Evolutionary conservation across 2,888 invertebrate species (phyloP).

Genomic region (Andrena camellia): DNA sequence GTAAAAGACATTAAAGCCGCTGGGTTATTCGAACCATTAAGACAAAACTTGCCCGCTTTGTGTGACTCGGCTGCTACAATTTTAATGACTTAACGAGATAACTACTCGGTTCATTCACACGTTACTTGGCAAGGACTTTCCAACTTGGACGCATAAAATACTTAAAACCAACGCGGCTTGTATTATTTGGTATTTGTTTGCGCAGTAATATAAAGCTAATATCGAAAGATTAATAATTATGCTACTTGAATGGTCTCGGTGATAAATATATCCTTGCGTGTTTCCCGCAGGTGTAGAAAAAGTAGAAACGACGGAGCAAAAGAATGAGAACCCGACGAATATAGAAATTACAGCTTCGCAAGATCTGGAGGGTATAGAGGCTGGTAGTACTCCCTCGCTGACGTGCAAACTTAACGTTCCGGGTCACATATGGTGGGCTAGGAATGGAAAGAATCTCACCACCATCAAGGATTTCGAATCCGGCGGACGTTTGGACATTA

Average conservation of each 20-base stretch:
- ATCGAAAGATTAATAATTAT: neutral
- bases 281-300: constrained; percentile 66
- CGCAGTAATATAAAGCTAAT: neutral
- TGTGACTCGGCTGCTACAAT: constrained; percentile 31
- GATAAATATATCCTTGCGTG: neutral
- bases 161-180: neutral
- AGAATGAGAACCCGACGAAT: constrained; percentile 53
- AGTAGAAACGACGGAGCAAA: constrained; percentile 60
- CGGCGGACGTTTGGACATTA: constrained; percentile 86
- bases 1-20: neutral
- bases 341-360: constrained; percentile 80
- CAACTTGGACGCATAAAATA: neutral
- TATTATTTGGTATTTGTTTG: neutral
- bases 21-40: constrained; percentile 5
- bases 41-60: constrained; percentile 39
- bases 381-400: constrained; percentile 85
- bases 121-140: constrained; percentile 28
- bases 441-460: constrained; percentile 87
- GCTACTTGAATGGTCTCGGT: neutral
- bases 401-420: constrained; percentile 86
- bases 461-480: constrained; percentile 79
- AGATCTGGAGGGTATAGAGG: constrained; percentile 79
- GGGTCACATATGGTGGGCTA: constrained; percentile 87
- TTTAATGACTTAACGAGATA: constrained; percentile 60
- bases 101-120: constrained; percentile 39